phyloP scores from a whole-genome alignment of 2,888 invertebrate species.

The Phlogophora meticulosa region DNA sequence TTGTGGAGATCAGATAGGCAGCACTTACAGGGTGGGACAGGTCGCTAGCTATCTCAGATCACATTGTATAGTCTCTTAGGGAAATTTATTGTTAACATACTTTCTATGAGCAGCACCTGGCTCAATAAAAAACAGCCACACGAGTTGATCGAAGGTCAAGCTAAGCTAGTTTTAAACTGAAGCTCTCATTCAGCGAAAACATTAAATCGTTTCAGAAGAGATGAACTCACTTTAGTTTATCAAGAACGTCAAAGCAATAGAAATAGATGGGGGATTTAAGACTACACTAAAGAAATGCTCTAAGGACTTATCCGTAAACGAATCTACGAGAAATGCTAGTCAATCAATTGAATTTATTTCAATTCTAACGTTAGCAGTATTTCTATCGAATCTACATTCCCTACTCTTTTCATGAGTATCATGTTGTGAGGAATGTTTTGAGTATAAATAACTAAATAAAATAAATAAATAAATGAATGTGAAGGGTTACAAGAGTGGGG shows the following conservation, averaged over 20 bases:
- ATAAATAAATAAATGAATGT: too few relatives aligned
- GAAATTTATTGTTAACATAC: constrained; percentile 1
- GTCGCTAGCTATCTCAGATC: not conserved
- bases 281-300: not conserved
- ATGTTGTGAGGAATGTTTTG: too few relatives aligned
- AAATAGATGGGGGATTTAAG: constrained; percentile 1
- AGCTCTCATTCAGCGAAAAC: too few relatives aligned
- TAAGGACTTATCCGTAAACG: constrained; percentile 4
- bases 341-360: constrained; percentile 39
- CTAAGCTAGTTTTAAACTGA: too few relatives aligned
- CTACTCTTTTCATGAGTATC: not conserved
- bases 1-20: too few relatives aligned
- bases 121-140: too few relatives aligned
- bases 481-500: too few relatives aligned
- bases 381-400: not conserved
- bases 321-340: not conserved
- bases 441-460: too few relatives aligned
- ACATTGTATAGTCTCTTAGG: constrained; percentile 7
- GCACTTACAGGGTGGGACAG: constrained; percentile 29
- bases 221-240: not conserved
- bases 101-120: not conserved
- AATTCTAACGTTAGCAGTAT: constrained; percentile 20
- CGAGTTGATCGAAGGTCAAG: too few relatives aligned
- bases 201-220: not conserved
- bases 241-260: not conserved